These are phyloP conservation scores for Conomelus anceps DNA, from an alignment of 2,888 invertebrate species.

Conservation along the genomic window DNA sequence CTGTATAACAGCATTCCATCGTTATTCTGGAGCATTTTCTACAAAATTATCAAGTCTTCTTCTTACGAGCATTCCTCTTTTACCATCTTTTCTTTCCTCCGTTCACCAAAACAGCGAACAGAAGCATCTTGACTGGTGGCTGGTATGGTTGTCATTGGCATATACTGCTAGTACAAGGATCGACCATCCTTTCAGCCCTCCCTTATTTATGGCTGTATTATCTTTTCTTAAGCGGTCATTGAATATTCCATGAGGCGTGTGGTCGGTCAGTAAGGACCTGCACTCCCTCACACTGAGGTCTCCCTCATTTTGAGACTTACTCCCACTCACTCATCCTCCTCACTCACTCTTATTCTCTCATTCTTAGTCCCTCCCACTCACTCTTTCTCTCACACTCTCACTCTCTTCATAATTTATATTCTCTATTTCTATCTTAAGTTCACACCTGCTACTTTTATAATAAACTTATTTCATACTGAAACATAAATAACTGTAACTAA, in stretches of 20 bases:
- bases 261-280: not conserved
- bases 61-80: no score
- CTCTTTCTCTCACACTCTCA: not conserved
- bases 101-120: no score
- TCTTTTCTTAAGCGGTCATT: not conserved
- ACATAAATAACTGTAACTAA: no score
- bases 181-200: not conserved
- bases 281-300: no score
- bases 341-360: not conserved
- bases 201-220: not conserved
- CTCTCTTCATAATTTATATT: no score
- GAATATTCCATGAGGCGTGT: not conserved
- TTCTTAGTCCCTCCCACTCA: not conserved
- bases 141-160: not conserved
- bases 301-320: not conserved
- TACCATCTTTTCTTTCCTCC: no score
- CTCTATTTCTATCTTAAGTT: not conserved
- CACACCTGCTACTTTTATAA: no score
- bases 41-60: no score
- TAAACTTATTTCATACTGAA: no score
- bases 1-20: no score
- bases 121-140: not conserved
- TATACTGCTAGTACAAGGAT: no score
- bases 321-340: not conserved
- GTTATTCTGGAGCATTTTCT: no score